A percentile compares a stretch with the other conserved stretches of the same genome.
Conservation (phyloP, 2,113 vertebrate genomes). For the Saccopteryx leptura region DNA sequence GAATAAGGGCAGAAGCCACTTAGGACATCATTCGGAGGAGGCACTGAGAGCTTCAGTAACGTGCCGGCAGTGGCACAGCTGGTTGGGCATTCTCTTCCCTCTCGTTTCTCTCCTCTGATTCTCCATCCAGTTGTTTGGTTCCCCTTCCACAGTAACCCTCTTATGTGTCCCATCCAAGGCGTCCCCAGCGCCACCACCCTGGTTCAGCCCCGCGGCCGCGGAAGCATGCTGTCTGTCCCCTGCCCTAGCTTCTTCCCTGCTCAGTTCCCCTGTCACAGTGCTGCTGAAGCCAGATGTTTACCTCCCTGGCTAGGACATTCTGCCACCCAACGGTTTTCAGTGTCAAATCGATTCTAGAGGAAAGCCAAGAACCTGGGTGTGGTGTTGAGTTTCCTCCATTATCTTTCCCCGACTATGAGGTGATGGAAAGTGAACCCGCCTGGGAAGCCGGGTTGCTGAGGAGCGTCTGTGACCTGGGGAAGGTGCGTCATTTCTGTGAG, state of each 20-base stretch:
- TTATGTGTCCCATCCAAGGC: not conserved
- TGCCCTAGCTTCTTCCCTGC: not conserved
- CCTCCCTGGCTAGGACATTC: not conserved
- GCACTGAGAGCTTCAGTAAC: not conserved
- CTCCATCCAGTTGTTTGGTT: not conserved
- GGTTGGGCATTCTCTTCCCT: not conserved
- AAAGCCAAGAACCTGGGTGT: constrained; percentile 13
- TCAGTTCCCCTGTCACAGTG: not conserved
- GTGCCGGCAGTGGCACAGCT: not conserved
- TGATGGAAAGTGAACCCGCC: constrained; percentile 50
- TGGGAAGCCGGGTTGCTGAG: not conserved
- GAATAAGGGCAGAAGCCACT: not conserved
- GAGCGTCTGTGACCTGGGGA: not conserved
- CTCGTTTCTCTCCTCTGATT: not conserved
- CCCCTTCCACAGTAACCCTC: not conserved
- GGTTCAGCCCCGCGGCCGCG: rapidly evolving
- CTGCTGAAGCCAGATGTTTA: not conserved
- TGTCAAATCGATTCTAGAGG: constrained; percentile 3
- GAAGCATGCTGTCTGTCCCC: not conserved
- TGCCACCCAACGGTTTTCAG: not conserved
- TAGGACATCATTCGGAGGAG: not conserved
- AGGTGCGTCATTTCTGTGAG: not conserved
- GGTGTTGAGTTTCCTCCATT: constrained; percentile 65
- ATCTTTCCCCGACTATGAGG: constrained; percentile 55
- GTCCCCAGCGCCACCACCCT: not conserved